Evolutionary conservation across 1,140 invertebrate species (phyloP).

Genomic region (Bombus sibiricus): DNA sequence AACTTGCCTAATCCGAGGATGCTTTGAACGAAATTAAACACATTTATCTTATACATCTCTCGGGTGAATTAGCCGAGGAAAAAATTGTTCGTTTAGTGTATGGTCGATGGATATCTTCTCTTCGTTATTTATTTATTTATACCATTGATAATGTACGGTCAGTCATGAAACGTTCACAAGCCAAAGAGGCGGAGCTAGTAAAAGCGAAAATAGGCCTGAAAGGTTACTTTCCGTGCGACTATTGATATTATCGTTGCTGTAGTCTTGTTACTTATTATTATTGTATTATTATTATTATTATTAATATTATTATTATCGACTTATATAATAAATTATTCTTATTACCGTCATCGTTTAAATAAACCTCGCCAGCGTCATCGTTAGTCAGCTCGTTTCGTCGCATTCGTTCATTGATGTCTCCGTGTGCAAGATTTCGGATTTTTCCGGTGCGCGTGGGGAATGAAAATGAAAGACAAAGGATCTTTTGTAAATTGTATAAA

Average conservation of each 20-base stretch:
- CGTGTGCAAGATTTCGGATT: background rate
- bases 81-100: background rate
- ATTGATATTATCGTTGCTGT: slow-evolving; percentile 56
- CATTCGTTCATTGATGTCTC: slow-evolving; percentile 17
- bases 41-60: background rate
- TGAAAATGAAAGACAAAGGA: slow-evolving; percentile 7
- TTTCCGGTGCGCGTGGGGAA: background rate
- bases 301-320: background rate
- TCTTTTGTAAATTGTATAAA: slow-evolving; percentile 53
- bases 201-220: slow-evolving; percentile 45
- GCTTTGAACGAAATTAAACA: background rate
- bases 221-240: slow-evolving; percentile 49
- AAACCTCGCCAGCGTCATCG: slow-evolving; percentile 6
- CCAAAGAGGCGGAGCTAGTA: slow-evolving; percentile 81
- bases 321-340: slow-evolving; percentile 58
- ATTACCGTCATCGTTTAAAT: slow-evolving; percentile 33
- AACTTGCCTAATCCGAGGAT: background rate
- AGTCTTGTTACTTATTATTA: slow-evolving; percentile 44
- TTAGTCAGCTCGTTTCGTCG: slow-evolving; percentile 1
- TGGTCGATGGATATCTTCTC: background rate
- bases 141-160: slow-evolving; percentile 68
- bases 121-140: slow-evolving; percentile 73
- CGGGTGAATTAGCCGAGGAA: background rate
- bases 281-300: background rate
- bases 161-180: slow-evolving; percentile 79